These are phyloP conservation scores for Drosophila aldrichi DNA, from an alignment of 2,888 invertebrate species.

Conservation along the genomic window DNA sequence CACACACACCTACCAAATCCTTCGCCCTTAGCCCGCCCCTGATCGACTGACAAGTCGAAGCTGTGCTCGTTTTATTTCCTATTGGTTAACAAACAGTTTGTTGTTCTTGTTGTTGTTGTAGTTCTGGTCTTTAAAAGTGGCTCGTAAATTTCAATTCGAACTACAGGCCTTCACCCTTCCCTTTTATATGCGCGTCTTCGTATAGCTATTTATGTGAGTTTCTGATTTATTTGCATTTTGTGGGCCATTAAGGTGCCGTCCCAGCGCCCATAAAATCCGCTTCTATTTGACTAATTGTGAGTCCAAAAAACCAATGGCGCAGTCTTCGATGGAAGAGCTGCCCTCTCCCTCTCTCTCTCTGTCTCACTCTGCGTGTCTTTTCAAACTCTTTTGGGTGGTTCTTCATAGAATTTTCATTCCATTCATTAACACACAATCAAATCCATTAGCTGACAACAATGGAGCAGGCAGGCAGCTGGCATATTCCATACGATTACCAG, in stretches of 20 bases:
- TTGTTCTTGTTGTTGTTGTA: conserved; percentile 32
- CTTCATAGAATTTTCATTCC: conserved; percentile 47
- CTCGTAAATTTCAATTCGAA: conserved; percentile 83
- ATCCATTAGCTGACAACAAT: conserved; percentile 70
- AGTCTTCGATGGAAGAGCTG: conserved; percentile 28
- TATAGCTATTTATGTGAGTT: conserved; percentile 71
- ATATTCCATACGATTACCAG: conserved; percentile 38
- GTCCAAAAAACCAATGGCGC: conserved; percentile 53
- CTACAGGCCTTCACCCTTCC: conserved; percentile 60
- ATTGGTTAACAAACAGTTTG: conserved; percentile 59
- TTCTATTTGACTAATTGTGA: conserved; percentile 67
- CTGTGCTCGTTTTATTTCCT: conserved; percentile 39
- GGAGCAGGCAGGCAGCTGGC: conserved; percentile 27
- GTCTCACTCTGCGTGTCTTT: background rate
- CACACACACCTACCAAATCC: conserved; percentile 47
- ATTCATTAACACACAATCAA: conserved; percentile 79
- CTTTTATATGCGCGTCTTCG: conserved; percentile 44
- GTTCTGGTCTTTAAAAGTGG: conserved; percentile 73
- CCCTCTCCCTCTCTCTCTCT: background rate
- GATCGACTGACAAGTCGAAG: conserved; percentile 58
- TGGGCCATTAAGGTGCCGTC: conserved; percentile 64
- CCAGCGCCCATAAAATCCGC: conserved; percentile 58
- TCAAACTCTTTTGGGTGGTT: conserved; percentile 3
- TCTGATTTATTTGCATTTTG: conserved; percentile 82
- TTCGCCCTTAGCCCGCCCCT: conserved; percentile 18